phyloP scores from a whole-genome alignment of 2,113 vertebrate species.

The Prunella himalayana region DNA sequence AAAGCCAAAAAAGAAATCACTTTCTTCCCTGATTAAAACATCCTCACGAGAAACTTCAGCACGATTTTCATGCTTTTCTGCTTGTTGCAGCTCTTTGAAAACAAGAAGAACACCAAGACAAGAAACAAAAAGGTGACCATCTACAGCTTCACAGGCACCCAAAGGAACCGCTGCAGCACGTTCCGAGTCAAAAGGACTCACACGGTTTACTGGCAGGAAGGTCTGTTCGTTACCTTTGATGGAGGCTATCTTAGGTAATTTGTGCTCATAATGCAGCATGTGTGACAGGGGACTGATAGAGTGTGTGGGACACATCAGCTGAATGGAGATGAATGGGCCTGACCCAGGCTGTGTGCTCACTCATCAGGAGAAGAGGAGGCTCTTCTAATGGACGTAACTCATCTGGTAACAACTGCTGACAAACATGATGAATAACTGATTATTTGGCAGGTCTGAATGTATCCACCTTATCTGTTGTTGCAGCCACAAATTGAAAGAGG shows the following conservation, averaged over 20 bases:
- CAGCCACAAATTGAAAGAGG: not conserved
- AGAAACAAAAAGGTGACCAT: slow-evolving; percentile 79
- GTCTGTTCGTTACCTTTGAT: slow-evolving; percentile 87
- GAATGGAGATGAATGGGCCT: slow-evolving; percentile 34
- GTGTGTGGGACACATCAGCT: not conserved
- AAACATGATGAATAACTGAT: not conserved
- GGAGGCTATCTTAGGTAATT: slow-evolving; percentile 94
- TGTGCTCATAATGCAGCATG: slow-evolving; percentile 38
- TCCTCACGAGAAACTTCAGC: not conserved
- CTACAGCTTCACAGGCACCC: slow-evolving; percentile 88
- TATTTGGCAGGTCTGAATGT: not conserved
- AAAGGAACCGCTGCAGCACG: slow-evolving; percentile 92
- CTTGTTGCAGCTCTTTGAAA: slow-evolving; percentile 84
- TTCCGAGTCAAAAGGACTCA: slow-evolving; percentile 89
- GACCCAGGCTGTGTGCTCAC: not conserved
- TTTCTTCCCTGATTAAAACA: not conserved
- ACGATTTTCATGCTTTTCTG: not conserved
- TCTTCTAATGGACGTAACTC: not conserved
- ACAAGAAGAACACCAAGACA: slow-evolving; percentile 75
- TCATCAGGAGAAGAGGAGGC: not conserved
- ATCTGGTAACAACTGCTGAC: not conserved
- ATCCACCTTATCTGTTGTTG: not conserved
- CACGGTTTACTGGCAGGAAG: slow-evolving; percentile 85
- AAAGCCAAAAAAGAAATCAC: not conserved
- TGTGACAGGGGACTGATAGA: slow-evolving; percentile 9